Evolutionary conservation across 2,797 vertebrate genomes (phyloP).

Genomic region (Chaetodon trifasciatus): DNA sequence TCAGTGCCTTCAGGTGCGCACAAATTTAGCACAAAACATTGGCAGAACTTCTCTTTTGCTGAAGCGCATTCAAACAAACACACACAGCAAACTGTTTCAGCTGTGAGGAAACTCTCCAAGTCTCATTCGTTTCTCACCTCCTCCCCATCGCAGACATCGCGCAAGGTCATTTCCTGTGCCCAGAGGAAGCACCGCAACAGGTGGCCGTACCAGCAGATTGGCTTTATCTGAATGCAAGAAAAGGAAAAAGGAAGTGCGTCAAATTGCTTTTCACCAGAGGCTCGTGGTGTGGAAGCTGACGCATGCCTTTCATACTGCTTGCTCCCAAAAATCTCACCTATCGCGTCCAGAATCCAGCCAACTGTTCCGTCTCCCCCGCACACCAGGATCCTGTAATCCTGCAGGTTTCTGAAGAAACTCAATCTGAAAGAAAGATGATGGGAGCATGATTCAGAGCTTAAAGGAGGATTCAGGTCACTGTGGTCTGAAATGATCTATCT

Average conservation of each 20-base stretch:
- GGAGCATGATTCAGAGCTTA: background rate
- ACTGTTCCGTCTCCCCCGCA: slow-evolving; percentile 96
- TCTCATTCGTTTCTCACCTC: slow-evolving; percentile 85
- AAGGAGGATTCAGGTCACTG: background rate
- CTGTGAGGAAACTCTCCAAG: background rate
- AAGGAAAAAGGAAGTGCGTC: slow-evolving; percentile 2
- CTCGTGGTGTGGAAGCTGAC: background rate
- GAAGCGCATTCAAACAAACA: background rate
- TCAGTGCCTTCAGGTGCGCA: background rate
- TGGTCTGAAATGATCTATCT: background rate
- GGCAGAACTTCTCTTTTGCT: background rate
- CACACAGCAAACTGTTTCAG: background rate
- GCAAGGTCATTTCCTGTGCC: slow-evolving; percentile 97
- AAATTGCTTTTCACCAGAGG: background rate
- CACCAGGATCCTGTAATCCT: slow-evolving; percentile 91
- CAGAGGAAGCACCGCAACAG: slow-evolving; percentile 93
- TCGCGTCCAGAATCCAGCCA: slow-evolving; percentile 95
- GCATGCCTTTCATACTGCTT: background rate
- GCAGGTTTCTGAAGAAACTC: slow-evolving; percentile 91
- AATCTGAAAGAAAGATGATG: slow-evolving; percentile 81
- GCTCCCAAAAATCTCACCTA: slow-evolving; percentile 84
- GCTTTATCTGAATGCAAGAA: slow-evolving; percentile 87
- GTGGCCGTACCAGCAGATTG: slow-evolving; percentile 86
- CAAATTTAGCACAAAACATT: background rate
- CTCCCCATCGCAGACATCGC: slow-evolving; percentile 94